phyloP scores from a whole-genome alignment of 2,888 invertebrate genomes.

The Altica lythri region DNA sequence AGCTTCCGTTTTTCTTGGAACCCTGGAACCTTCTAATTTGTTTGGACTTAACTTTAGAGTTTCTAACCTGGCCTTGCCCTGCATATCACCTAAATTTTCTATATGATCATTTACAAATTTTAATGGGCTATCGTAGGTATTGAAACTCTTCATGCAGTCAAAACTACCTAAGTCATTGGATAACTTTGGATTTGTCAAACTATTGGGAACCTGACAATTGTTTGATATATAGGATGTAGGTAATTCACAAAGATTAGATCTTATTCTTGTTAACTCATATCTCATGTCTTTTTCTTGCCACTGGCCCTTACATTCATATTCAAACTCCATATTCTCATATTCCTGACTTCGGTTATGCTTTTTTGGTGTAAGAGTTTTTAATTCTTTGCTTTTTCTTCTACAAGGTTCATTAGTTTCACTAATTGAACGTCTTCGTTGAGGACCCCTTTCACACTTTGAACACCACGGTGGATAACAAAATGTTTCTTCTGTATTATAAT shows the following conservation, averaged over 20 bases:
- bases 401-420: constrained; percentile 53
- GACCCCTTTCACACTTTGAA: constrained; percentile 53
- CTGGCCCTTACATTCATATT: constrained; percentile 48
- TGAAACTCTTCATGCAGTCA: constrained; percentile 47
- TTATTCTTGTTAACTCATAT: constrained; percentile 47
- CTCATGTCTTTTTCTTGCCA: constrained; percentile 44
- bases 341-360: constrained; percentile 50
- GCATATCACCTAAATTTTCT: constrained; percentile 40
- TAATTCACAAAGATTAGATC: constrained; percentile 53
- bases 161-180: constrained; percentile 42
- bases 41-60: constrained; percentile 21
- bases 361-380: constrained; percentile 51
- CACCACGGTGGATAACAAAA: constrained; percentile 53
- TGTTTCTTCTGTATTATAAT: constrained; percentile 46
- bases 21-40: constrained; percentile 27
- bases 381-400: constrained; percentile 52
- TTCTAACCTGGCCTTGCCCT: constrained; percentile 28
- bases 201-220: constrained; percentile 49
- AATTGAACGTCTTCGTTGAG: constrained; percentile 51
- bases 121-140: constrained; percentile 45
- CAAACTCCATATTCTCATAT: constrained; percentile 54
- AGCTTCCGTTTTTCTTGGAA: too few species aligned
- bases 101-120: constrained; percentile 40
- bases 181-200: constrained; percentile 41
- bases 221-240: constrained; percentile 57